Base-by-base conservation (phyloP, 2,888 invertebrate species). In the Chloroclystis v-ata region DNA sequence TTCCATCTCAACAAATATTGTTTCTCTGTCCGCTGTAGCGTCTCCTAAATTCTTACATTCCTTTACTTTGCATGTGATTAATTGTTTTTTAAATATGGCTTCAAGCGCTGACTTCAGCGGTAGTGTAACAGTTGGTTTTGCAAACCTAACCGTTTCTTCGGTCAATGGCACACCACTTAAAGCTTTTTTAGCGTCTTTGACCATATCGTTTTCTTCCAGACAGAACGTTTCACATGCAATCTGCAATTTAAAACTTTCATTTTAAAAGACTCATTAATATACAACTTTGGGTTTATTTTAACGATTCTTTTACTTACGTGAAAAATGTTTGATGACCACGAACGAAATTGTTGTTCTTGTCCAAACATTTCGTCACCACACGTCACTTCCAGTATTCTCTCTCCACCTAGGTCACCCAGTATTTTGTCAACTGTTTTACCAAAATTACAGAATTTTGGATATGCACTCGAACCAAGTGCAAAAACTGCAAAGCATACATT, bases 371-470 rank as follows among this genome's bases (percentile, higher is more conserved):
- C 98, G 74, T 98, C 98, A 0, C 97, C 98, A 49, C 93, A 93
- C 0, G 92, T 92, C 58, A 97, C 78, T 61, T 94, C 93, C 42
- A 93, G 75, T 43, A 98, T 88, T 49, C 96, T 89, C 75, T 97
- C 97, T 0, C 96, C 97, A 0, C 97, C 97, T 37, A 98, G 85
- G 67, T 97, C 95, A 1, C 93, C 93, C 9, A 98, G 84, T 42
- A 97, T 90, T 71, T 94, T 95, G 75, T 98, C 97, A 43, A 98
- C 92, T 63, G 95, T 96, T 70, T 95, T 94, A 0, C 96, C 97
- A 67, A 97, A 98, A 25, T 96, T 95, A 75, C 97, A 97, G 73
- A 97, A 98, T 75, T 97, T 97, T 0, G 98, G 98, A 77, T 98
- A 98, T 0, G 97, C 97, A 59, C 97, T 96, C 1, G 97, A 97